phyloP scores from a whole-genome alignment of 2,797 vertebrate genomes.

The Danio albolineatus region DNA sequence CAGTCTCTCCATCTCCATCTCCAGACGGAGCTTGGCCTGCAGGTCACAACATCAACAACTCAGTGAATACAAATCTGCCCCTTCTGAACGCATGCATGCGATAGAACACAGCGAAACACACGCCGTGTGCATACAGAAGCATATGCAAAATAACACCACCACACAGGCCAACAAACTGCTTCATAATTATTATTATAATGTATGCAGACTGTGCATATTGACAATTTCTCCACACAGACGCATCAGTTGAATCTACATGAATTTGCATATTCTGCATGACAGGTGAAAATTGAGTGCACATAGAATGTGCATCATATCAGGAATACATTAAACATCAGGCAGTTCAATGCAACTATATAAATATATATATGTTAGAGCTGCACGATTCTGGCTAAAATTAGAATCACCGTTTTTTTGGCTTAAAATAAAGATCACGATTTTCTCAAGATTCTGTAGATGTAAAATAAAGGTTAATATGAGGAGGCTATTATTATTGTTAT shows the following conservation, averaged over 20 bases:
- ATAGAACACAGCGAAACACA: background rate
- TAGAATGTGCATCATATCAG: conserved; percentile 25
- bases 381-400: too few species aligned
- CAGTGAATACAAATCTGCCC: conserved; percentile 11
- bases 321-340: conserved; percentile 42
- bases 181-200: conserved; percentile 44
- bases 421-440: too few species aligned
- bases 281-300: conserved; percentile 33
- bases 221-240: conserved; percentile 19
- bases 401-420: too few species aligned
- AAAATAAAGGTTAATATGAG: too few species aligned
- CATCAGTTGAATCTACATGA: conserved; percentile 26
- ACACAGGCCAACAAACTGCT: conserved; percentile 5
- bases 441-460: too few species aligned
- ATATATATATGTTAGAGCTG: too few species aligned
- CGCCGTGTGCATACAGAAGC: background rate
- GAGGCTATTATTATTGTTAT: too few species aligned
- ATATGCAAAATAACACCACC: conserved; percentile 16
- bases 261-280: conserved; percentile 33
- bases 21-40: conserved; percentile 92
- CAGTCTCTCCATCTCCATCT: conserved; percentile 98
- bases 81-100: background rate
- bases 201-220: conserved; percentile 29
- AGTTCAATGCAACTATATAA: background rate
- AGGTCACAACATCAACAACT: conserved; percentile 40